A percentile compares a stretch with the other conserved stretches of the same genome.
Conservation (phyloP, 2,113 vertebrate species). For the Pithys albifrons region DNA sequence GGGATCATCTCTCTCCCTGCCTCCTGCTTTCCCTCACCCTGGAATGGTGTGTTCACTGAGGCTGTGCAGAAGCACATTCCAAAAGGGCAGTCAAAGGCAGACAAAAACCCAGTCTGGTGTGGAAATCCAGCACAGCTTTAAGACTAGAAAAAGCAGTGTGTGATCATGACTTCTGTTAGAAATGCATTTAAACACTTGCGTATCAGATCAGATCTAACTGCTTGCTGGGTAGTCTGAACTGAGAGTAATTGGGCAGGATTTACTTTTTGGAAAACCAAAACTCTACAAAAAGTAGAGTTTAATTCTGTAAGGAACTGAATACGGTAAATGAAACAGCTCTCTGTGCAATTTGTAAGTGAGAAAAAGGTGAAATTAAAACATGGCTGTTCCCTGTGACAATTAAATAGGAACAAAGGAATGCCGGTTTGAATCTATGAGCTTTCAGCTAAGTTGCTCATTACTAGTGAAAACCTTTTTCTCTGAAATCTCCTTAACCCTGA, state of each 20-base stretch:
- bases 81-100: background rate
- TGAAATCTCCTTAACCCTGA: background rate
- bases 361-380: slow-evolving; percentile 10
- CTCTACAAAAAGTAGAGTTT: background rate
- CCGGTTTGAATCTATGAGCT: background rate
- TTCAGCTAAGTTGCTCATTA: background rate
- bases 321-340: background rate
- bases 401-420: background rate
- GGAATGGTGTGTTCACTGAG: background rate
- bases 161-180: background rate
- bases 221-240: background rate
- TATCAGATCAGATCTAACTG: background rate
- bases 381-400: background rate
- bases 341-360: slow-evolving; percentile 8
- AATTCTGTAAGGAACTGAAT: background rate
- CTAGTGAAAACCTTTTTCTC: background rate
- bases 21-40: background rate
- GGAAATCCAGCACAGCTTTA: background rate
- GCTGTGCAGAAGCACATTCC: background rate
- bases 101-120: background rate
- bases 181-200: background rate
- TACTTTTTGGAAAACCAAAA: background rate
- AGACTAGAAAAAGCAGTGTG: background rate
- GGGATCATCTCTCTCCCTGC: background rate
- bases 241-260: background rate